Conservation (phyloP, 2,113 vertebrate genomes). For the Cryptoleucopteryx plumbea region DNA sequence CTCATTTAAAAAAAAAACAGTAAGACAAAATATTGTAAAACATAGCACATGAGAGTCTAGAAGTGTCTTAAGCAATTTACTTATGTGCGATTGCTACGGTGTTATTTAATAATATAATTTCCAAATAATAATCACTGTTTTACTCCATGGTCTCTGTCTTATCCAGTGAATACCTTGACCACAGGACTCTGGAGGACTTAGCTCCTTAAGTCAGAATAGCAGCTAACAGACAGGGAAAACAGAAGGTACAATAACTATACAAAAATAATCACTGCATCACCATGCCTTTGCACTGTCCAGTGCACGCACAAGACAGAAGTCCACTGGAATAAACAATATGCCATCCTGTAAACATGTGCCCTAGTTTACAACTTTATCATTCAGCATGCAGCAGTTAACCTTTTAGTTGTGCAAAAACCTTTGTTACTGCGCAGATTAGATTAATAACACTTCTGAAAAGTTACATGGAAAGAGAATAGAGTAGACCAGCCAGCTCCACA, state of each 20-base stretch:
- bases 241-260: background rate
- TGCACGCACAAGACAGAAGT: background rate
- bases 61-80: background rate
- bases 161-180: background rate
- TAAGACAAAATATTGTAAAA: background rate
- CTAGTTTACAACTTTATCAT: background rate
- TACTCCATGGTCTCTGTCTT: background rate
- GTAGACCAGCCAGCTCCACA: background rate
- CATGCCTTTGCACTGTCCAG: background rate
- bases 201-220: background rate
- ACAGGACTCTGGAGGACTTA: background rate
- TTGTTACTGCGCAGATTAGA: background rate
- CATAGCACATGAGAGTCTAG: background rate
- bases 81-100: background rate
- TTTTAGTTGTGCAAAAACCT: background rate
- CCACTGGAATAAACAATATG: background rate
- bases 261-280: background rate
- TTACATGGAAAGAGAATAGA: background rate
- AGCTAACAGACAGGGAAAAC: background rate
- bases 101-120: background rate
- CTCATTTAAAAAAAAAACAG: background rate
- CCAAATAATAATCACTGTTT: background rate
- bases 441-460: background rate
- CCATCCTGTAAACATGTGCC: background rate
- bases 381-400: background rate